A percentile compares a stretch with the other conserved stretches of the same genome.
Conservation (phyloP, 2,888 invertebrate genomes). For the Drosophila neutralis region DNA sequence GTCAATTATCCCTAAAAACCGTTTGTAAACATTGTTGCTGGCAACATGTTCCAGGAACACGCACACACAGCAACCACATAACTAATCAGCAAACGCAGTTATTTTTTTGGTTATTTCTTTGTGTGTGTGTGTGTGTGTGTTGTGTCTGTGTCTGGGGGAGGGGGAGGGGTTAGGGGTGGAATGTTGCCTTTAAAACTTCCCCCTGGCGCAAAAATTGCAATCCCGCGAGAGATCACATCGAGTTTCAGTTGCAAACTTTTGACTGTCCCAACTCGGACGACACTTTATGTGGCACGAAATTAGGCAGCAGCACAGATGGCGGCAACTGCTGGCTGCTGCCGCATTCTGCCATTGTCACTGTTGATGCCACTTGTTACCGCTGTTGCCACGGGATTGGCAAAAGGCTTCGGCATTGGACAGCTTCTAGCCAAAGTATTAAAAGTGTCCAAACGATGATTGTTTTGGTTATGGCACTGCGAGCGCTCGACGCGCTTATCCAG, state of each 20-base stretch:
- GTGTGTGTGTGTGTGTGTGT: background rate
- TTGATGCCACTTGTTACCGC: conserved; percentile 63
- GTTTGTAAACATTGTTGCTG: conserved; percentile 1
- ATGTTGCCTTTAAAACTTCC: conserved; percentile 62
- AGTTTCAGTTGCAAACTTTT: conserved; percentile 64
- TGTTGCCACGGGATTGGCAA: conserved; percentile 57
- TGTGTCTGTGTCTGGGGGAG: background rate
- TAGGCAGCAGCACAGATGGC: conserved; percentile 61
- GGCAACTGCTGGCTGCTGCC: conserved; percentile 36
- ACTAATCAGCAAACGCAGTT: conserved; percentile 51
- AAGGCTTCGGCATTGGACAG: conserved; percentile 40
- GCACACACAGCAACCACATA: conserved; percentile 29
- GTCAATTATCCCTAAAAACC: conserved; percentile 1
- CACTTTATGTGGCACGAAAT: conserved; percentile 76
- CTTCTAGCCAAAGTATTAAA: conserved; percentile 79
- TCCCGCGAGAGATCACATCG: conserved; percentile 64
- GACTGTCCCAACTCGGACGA: conserved; percentile 49
- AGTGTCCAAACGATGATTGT: conserved; percentile 84
- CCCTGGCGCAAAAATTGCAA: conserved; percentile 73
- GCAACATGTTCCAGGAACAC: conserved; percentile 47
- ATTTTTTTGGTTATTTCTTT: conserved; percentile 40
- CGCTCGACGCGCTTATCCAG: conserved; percentile 42
- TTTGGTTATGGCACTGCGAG: conserved; percentile 75
- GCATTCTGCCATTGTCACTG: conserved; percentile 46
- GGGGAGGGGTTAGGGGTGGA: background rate